Conservation (phyloP, 1,140 invertebrate genomes). For the Cydia strobilella region DNA sequence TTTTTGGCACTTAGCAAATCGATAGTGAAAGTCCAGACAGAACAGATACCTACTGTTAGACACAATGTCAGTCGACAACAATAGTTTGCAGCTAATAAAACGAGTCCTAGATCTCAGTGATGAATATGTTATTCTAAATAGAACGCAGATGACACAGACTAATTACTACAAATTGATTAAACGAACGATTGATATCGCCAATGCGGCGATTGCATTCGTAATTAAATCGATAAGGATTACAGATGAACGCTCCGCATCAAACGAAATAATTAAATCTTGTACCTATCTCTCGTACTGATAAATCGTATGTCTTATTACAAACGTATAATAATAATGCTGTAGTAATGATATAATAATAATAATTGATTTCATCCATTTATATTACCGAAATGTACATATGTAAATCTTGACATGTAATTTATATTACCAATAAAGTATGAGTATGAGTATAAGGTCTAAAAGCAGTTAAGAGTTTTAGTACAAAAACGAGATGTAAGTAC, state of each 20-base stretch:
- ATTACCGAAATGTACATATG: too few species aligned
- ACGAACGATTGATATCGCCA: neutral
- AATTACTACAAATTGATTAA: constrained; percentile 18
- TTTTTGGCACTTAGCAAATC: constrained; percentile 45
- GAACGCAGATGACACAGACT: neutral
- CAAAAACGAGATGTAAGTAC: constrained; percentile 22
- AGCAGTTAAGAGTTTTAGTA: neutral
- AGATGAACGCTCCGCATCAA: neutral
- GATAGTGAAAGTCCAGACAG: constrained; percentile 62
- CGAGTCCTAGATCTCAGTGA: neutral
- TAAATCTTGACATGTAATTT: too few species aligned
- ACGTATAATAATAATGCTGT: too few species aligned
- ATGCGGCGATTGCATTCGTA: constrained; percentile 13
- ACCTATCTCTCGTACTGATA: constrained; percentile 45
- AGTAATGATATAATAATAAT: too few species aligned
- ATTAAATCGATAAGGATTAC: constrained; percentile 25
- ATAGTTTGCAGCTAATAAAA: neutral
- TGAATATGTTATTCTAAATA: neutral
- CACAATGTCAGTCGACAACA: constrained; percentile 14
- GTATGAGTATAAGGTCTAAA: too few species aligned
- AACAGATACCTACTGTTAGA: constrained; percentile 5
- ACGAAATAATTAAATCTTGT: constrained; percentile 15
- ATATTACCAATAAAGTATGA: too few species aligned
- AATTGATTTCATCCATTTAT: too few species aligned
- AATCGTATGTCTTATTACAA: neutral